Percentiles rank a stretch among this genome's conserved stretches.
Evolutionary conservation across 2,888 invertebrate genomes (phyloP).

Genomic region (Tiliacea citrago): DNA sequence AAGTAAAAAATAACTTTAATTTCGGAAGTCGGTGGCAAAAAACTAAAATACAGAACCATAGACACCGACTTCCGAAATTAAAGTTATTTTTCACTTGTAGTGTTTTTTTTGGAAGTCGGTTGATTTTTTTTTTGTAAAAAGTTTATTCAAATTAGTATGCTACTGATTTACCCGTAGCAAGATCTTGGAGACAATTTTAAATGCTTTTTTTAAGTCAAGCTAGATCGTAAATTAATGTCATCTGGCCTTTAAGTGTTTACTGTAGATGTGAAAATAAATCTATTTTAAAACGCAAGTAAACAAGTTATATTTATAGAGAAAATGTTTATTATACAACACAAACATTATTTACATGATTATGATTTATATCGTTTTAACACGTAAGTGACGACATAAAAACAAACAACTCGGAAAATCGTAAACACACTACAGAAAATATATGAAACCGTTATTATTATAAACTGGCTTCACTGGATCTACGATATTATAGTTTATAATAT

Average conservation of each 20-base stretch:
- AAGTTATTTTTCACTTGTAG: no score
- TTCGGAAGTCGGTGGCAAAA: no score
- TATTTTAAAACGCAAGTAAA: slow-evolving; percentile 18
- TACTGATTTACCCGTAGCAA: neutral
- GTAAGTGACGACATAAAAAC: slow-evolving; percentile 69
- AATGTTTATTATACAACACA: slow-evolving; percentile 85
- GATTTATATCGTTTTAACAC: slow-evolving; percentile 72
- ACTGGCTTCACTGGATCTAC: slow-evolving; percentile 77
- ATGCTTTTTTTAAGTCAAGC: neutral
- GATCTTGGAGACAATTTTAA: neutral
- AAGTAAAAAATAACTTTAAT: no score
- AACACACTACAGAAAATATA: slow-evolving; percentile 54
- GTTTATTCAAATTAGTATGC: neutral
- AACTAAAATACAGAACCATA: no score
- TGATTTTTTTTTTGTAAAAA: no score
- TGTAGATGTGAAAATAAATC: neutral
- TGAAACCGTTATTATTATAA: slow-evolving; percentile 58
- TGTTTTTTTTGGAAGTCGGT: no score
- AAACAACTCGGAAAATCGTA: slow-evolving; percentile 71
- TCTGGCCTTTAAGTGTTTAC: neutral
- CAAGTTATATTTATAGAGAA: slow-evolving; percentile 64
- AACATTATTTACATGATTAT: slow-evolving; percentile 85
- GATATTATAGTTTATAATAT: slow-evolving; percentile 46
- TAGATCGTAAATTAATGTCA: neutral
- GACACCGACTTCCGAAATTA: no score